Percentiles rank a stretch among this genome's conserved stretches.
Evolutionary conservation across 2,797 vertebrate genomes (phyloP).

Genomic region (Caiman crocodilus): DNA sequence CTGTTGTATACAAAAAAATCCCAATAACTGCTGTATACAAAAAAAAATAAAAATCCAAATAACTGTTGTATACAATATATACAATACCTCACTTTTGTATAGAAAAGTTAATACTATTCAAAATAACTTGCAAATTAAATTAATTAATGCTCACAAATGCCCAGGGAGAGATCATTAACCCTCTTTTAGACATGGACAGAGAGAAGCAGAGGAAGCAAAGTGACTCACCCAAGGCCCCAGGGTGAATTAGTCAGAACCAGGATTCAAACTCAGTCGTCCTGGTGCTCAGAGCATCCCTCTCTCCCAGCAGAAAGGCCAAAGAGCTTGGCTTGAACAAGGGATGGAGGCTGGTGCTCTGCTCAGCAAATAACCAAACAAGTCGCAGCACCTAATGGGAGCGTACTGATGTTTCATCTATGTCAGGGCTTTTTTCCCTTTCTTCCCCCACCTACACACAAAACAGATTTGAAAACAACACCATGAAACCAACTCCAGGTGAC

Average conservation of each 20-base stretch:
- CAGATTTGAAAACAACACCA: conserved; percentile 48
- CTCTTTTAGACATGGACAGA: rapidly evolving
- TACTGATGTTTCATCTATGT: not conserved
- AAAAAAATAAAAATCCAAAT: rapidly evolving
- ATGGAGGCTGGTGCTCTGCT: not conserved
- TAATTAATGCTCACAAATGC: not conserved
- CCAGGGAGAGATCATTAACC: not conserved
- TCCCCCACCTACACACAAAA: conserved; percentile 18
- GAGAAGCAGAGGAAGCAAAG: not conserved
- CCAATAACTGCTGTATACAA: too few relatives aligned
- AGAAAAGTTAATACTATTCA: rapidly evolving
- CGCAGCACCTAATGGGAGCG: rapidly evolving
- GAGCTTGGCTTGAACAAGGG: not conserved
- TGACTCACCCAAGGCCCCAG: rapidly evolving
- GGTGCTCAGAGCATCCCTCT: not conserved
- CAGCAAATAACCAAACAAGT: not conserved
- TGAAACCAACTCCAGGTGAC: conserved; percentile 42
- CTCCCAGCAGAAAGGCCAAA: rapidly evolving
- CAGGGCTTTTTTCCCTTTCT: conserved; percentile 15
- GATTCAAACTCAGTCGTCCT: not conserved
- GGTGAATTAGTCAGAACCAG: rapidly evolving
- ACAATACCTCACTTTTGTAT: not conserved
- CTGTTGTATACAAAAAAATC: not conserved
- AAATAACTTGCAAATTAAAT: not conserved
- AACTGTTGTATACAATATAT: not conserved